phyloP scores from a whole-genome alignment of 1,140 invertebrate species.

The Steinernema khuongi region DNA sequence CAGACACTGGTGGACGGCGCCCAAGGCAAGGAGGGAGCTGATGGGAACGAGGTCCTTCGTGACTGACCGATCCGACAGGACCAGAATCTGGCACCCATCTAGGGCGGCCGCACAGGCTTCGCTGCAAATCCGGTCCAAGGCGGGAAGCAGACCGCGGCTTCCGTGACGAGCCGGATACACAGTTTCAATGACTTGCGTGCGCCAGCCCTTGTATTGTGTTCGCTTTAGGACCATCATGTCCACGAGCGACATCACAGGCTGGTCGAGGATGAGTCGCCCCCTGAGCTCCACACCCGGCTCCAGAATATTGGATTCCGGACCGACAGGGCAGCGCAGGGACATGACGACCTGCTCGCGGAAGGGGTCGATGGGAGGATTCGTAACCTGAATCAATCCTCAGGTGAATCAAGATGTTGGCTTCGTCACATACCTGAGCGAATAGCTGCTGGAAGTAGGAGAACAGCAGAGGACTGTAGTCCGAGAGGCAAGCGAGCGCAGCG shows the following conservation, averaged over 20 bases:
- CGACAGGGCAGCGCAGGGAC: slow-evolving; percentile 72
- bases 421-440: slow-evolving; percentile 93
- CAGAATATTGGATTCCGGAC: slow-evolving; percentile 86
- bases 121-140: slow-evolving; percentile 73
- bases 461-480: slow-evolving; percentile 81
- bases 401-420: too few relatives aligned
- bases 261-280: slow-evolving; percentile 81
- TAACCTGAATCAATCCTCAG: slow-evolving; percentile 74
- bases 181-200: slow-evolving; percentile 80
- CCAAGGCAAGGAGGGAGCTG: slow-evolving; percentile 72
- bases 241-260: slow-evolving; percentile 84
- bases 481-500: slow-evolving; percentile 88
- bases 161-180: slow-evolving; percentile 73
- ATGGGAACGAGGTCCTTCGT: slow-evolving; percentile 58
- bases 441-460: slow-evolving; percentile 99
- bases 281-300: slow-evolving; percentile 81
- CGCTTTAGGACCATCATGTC: slow-evolving; percentile 70
- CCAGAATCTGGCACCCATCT: slow-evolving; percentile 71
- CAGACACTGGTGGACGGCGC: slow-evolving; percentile 86
- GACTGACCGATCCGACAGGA: slow-evolving; percentile 60
- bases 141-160: slow-evolving; percentile 69
- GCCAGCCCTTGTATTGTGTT: slow-evolving; percentile 82
- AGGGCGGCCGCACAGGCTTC: slow-evolving; percentile 76
- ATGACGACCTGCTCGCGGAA: slow-evolving; percentile 98
- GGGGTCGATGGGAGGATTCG: slow-evolving; percentile 99